Evolutionary conservation across 2,888 invertebrate genomes (phyloP), one percentile per base, ranked within the genome.

Genomic region (Troilus luridus): DNA sequence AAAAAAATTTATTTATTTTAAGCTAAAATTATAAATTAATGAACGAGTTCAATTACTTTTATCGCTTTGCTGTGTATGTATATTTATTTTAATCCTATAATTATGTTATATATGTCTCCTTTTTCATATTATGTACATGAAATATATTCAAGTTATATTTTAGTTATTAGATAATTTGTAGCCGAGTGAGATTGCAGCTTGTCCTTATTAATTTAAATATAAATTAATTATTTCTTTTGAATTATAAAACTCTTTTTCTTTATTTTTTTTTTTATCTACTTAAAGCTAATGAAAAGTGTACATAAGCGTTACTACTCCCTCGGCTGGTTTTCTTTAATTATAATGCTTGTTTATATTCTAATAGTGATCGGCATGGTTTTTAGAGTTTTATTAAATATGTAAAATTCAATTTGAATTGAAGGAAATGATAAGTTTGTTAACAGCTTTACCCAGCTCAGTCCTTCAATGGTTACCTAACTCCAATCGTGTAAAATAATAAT

Each of bases 31-130:
- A 85, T 85, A 58, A 85, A 85, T 56, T 85, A 9, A 56, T 58
- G n/a, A 77, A 41, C 8, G 62, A 88, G 24, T 72, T 85, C 64
- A 90, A 60, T 62, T 88, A 77, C 72, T 77, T 77, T 77, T 77
- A 72, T 62, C 62, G 91, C 89, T 90, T 90, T 72, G 91, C 91
- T 91, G 89, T 90, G 88, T 21, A 56, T 90, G 91, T 91, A 91
- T 88, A 89, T 91, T 54, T 81, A 89, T 88, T 90, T 88, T 77
- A 72, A 58, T 72, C 77, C 67, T 59, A 54, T 72, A 41, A 67
- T 72, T 90, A 67, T 90, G n/a, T 90, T 77, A 90, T 90, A 67
- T 58, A 72, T 90, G 77, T 90, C 54, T 64, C 58, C 59, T 72
- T 77, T 62, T 64, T 58, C 67, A 77, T 54, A 90, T 60, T 56